Evolutionary conservation across 2,113 vertebrate species (phyloP), one percentile per base, ranked within the genome.

Genomic region (Sarotherodon lohbergeri): DNA sequence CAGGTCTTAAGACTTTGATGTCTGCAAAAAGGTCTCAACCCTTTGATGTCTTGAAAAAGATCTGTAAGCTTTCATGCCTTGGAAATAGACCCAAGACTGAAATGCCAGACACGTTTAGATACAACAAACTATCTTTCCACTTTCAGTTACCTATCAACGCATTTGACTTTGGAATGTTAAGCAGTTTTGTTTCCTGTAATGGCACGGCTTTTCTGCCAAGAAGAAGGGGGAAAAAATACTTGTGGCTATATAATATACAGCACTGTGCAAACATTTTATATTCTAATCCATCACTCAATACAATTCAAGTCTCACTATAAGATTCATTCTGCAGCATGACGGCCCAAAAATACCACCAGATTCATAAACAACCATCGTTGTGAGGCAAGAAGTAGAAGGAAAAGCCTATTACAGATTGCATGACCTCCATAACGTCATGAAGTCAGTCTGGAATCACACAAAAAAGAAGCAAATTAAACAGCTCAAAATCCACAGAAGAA

Each of bases 41-140:
- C 86, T 90, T 89, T 94, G 86, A 95, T 81, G 83, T 86, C 54
- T 78, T 68, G 14, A 52, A 82, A 92, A 88, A 88, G 76, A 90
- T 91, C 82, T 91, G 59, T 82, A 83, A 39, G 59, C 63, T 87
- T 89, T 91, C 81, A 86, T 85, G 79, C 57, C 50, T 83, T 59
- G 87, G 61, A 88, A 89, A 86, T 46, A 71, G 76, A 86, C 46
- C n/a, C 6, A 24, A 81, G 50, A 84, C 83, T 82, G 48, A 94
- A 94, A 94, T 90, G 71, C 88, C 90, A 92, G 68, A 81, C 41
- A 24, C 43, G 8, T n/a, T 86, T 82, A 66, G 41, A 81, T 83
- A 57, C 81, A 89, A 43, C 32, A 87, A 57, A 83, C 43, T 86
- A 61, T n/a, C 73, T 84, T 78, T 81, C 43, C 39, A 86, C 48